Conservation (phyloP, 1,140 invertebrate species). For the Babylonia areolata region DNA sequence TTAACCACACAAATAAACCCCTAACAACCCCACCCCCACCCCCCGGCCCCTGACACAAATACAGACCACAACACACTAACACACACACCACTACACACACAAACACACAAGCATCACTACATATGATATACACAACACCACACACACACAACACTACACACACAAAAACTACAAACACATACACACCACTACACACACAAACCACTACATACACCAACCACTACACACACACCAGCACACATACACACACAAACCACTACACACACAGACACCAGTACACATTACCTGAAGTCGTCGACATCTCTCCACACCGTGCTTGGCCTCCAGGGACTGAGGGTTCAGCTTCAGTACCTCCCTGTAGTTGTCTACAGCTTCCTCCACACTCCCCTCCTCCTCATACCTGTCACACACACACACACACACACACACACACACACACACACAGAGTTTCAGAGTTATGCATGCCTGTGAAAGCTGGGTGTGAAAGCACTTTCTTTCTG, state of each 20-base stretch:
- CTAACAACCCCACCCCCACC: too few species aligned
- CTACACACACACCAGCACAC: too few species aligned
- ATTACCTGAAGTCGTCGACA: conserved; percentile 27
- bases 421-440: conserved; percentile 21
- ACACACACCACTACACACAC: background rate
- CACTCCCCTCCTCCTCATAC: conserved; percentile 49
- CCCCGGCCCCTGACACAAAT: too few species aligned
- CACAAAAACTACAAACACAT: background rate
- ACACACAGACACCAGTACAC: background rate
- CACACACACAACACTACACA: background rate
- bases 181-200: background rate
- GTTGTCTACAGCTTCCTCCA: conserved; percentile 85
- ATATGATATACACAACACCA: too few species aligned
- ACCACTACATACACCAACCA: too few species aligned
- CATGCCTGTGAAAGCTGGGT: too few species aligned
- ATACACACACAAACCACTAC: too few species aligned
- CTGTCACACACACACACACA: conserved; percentile 33
- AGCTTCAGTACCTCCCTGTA: conserved; percentile 91
- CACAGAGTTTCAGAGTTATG: too few species aligned
- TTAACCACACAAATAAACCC: too few species aligned
- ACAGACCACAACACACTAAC: background rate
- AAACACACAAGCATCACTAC: too few species aligned
- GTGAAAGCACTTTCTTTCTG: too few species aligned
- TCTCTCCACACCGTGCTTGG: conserved; percentile 82
- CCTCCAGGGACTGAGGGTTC: conserved; percentile 91